These are phyloP conservation scores for Asarcornis scutulata DNA, from an alignment of 2,113 vertebrate genomes.

Conservation along the genomic window DNA sequence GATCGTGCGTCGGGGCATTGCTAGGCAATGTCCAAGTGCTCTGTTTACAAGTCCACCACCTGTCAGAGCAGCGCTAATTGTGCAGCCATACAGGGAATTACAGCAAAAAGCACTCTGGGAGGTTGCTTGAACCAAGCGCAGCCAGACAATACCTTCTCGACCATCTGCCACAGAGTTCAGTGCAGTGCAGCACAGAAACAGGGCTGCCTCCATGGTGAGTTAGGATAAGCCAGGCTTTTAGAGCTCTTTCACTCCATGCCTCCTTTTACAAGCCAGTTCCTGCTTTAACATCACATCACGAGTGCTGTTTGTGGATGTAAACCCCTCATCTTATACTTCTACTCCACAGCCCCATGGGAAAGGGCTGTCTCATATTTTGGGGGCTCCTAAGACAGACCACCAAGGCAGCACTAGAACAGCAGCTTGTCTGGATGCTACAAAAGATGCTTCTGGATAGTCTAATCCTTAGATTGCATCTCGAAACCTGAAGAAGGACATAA, in stretches of 20 bases:
- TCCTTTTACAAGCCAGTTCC: not conserved
- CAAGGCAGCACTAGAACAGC: not conserved
- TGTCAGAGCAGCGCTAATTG: not conserved
- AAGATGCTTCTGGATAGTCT: not conserved
- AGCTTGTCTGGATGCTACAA: not conserved
- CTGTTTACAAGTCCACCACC: conserved; percentile 40
- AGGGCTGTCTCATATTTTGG: not conserved
- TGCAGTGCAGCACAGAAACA: not conserved
- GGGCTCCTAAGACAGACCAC: not conserved
- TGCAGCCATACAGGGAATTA: not conserved
- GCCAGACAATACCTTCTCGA: not conserved
- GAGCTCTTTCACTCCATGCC: not conserved
- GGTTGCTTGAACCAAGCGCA: not conserved
- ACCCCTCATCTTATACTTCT: not conserved
- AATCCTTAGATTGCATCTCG: rapidly evolving
- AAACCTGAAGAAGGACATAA: not conserved
- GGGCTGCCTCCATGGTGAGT: not conserved
- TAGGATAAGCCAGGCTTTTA: not conserved
- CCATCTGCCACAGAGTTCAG: not conserved
- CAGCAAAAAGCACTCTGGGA: not conserved
- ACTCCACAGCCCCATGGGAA: not conserved
- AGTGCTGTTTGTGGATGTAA: rapidly evolving
- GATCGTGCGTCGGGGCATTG: not conserved
- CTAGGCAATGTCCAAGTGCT: conserved; percentile 37
- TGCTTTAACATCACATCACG: not conserved